Base-by-base conservation (phyloP, 2,113 vertebrate genomes). In the Pseudolaguvia tuberculata region DNA sequence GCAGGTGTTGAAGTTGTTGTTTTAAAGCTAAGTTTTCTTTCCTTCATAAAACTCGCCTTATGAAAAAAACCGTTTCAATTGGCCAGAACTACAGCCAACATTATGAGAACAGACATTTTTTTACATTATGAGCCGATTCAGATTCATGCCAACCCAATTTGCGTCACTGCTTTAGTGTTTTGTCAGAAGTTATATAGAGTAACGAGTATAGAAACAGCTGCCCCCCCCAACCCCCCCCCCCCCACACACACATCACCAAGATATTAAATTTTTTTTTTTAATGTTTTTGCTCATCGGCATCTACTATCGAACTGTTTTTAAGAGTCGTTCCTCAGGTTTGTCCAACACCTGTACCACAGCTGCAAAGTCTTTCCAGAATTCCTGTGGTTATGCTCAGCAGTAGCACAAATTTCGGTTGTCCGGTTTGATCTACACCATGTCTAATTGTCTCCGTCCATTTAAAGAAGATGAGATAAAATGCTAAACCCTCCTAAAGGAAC, bases 391-490 rank as follows among this genome's bases (percentile, higher is more conserved):
- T 48, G 7, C 63, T 66, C 63, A 50, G 23, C 63, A 47, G 39
- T 14, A 47, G n/a, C 39, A 23, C 39, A 67, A 50, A 67, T 67
- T 50, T 67, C 4, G 1, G 63, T 67, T 27, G 63, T 67, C 63
- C 23, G 23, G 45, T 67, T 67, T 29, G 23, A 9, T 12, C 42
- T 65, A 25, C 62, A 65, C 62, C 39, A 17, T 25, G 39, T 47
- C 62, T 67, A 67, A 67, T 67, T 67, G 45, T 45, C 63, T 45
- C 63, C 63, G 8, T 20, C 45, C 45, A 20, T 67, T 67, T 67
- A 50, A 50, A 14, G 2, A 67, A 29, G 63, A 67, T 67, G 27
- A 67, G 63, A 67, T 29, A 17, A 29, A 50, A 27, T 15, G 23
- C 21, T 29, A 29, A 67, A 67, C 47, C 45, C 15, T n/a, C 45